These are phyloP conservation scores for Zophobas atratus DNA, from an alignment of 1,140 invertebrate species.

Conservation along the genomic window DNA sequence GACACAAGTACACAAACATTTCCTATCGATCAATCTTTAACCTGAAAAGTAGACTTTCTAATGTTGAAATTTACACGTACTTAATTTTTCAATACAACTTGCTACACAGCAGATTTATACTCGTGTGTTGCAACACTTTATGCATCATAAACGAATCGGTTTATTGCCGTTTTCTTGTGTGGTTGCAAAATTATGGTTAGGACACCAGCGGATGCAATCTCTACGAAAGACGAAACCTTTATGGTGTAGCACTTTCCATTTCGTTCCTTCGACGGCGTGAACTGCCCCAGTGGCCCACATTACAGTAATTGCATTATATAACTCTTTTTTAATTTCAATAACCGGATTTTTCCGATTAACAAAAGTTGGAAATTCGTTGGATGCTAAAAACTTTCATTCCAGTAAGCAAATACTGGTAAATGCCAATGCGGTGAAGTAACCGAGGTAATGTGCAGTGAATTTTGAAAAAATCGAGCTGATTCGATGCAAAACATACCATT, in stretches of 20 bases:
- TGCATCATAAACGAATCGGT: background rate
- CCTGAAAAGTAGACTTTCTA: constrained; percentile 26
- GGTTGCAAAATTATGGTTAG: no score
- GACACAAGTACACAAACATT: constrained; percentile 13
- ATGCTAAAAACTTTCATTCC: constrained; percentile 23
- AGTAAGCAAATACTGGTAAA: background rate
- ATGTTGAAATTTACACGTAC: constrained; percentile 7
- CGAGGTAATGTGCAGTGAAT: constrained; percentile 9
- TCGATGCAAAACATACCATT: no score
- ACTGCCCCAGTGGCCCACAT: constrained; percentile 25
- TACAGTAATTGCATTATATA: constrained; percentile 37
- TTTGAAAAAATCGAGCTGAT: background rate
- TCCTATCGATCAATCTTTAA: constrained; percentile 15
- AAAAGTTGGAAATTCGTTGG: background rate
- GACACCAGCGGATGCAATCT: background rate
- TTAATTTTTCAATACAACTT: constrained; percentile 17
- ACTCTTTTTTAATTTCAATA: constrained; percentile 7
- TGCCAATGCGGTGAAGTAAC: background rate
- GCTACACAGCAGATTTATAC: constrained; percentile 20
- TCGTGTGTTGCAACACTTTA: background rate
- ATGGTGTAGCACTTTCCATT: constrained; percentile 32
- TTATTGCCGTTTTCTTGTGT: background rate
- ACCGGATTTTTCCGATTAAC: constrained; percentile 19
- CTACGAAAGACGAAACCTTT: constrained; percentile 22
- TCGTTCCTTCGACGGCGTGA: constrained; percentile 10